Conservation (phyloP, 37 sponge, comb jelly and placozoan species). For the Theonella swinhoei region DNA sequence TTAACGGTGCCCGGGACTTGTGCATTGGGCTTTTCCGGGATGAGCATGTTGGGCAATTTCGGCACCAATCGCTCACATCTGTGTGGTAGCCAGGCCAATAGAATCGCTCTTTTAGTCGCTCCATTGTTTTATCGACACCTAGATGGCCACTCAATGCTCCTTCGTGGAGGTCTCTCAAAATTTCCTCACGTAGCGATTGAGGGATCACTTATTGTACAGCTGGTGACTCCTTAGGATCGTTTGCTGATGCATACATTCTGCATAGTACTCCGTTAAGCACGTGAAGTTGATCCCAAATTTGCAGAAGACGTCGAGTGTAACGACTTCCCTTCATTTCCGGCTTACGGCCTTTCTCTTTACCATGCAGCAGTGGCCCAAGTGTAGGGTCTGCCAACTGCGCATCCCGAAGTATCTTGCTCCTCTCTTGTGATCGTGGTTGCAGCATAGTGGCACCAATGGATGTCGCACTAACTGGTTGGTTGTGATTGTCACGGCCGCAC, state of each 20-base stretch:
- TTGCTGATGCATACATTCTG: neutral
- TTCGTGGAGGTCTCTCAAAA: neutral
- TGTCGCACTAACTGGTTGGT: no score
- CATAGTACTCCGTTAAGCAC: neutral
- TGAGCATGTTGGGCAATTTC: neutral
- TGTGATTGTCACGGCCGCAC: constrained; percentile 19
- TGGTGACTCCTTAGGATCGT: neutral
- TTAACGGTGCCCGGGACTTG: neutral
- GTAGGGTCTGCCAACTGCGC: constrained; percentile 6
- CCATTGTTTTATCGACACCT: neutral
- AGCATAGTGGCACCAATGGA: no score
- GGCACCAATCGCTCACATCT: constrained; percentile 12
- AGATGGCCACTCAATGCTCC: neutral
- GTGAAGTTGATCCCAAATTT: neutral
- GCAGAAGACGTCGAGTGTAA: neutral
- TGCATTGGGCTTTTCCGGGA: neutral
- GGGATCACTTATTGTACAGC: neutral
- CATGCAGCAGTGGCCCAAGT: neutral
- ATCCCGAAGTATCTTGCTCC: neutral
- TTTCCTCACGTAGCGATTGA: neutral
- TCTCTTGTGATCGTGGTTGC: no score
- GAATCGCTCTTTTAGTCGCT: neutral
- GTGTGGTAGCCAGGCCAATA: constrained; percentile 1
- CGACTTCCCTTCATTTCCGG: constrained; percentile 1
- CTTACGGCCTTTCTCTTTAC: neutral